A percentile compares a stretch with the other conserved stretches of the same genome.
Evolutionary conservation across 1,140 invertebrate genomes (phyloP).

Genomic region (Zelostemma sp.): DNA sequence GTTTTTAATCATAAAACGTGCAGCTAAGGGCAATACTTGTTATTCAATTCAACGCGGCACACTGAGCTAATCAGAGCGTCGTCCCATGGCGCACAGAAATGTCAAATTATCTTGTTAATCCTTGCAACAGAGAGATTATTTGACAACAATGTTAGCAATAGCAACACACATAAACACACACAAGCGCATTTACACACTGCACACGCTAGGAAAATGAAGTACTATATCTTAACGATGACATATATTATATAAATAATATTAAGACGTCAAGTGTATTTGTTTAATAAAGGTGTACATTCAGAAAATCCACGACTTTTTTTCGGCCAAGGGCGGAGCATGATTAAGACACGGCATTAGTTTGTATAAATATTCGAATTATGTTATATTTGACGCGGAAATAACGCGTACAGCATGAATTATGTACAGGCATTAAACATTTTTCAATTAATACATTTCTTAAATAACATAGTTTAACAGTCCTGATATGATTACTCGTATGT

Average conservation of each 20-base stretch:
- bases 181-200: constrained; percentile 67
- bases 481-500: constrained; percentile 27
- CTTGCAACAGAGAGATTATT: constrained; percentile 58
- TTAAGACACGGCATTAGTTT: constrained; percentile 19
- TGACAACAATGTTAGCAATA: constrained; percentile 63
- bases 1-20: constrained; percentile 57
- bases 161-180: constrained; percentile 46
- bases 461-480: constrained; percentile 31
- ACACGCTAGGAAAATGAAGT: constrained; percentile 69
- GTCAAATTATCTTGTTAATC: constrained; percentile 67
- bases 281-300: constrained; percentile 72
- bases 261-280: constrained; percentile 72
- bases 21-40: constrained; percentile 55
- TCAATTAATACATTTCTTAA: constrained; percentile 23
- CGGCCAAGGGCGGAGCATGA: no score
- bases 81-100: constrained; percentile 63
- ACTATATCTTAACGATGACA: constrained; percentile 65
- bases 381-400: constrained; percentile 27
- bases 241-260: constrained; percentile 67
- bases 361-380: constrained; percentile 39
- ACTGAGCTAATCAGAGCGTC: constrained; percentile 63
- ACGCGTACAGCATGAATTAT: constrained; percentile 31
- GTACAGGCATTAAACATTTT: constrained; percentile 25
- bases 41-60: constrained; percentile 58
- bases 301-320: constrained; percentile 32